These are phyloP conservation scores for Phalera bucephala DNA, from an alignment of 2,888 invertebrate species.

Conservation along the genomic window DNA sequence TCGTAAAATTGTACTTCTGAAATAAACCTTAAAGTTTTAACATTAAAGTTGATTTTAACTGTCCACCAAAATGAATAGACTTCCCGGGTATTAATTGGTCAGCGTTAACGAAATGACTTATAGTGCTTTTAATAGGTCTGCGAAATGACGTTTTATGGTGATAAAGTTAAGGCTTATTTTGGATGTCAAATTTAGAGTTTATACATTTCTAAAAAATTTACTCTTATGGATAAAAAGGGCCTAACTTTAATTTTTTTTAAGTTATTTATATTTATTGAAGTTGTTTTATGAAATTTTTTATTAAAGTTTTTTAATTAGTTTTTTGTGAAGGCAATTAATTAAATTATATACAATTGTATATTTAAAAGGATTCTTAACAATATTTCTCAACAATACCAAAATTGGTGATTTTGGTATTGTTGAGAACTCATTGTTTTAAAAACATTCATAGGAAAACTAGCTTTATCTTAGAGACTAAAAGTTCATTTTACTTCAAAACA, in stretches of 20 bases:
- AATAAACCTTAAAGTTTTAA: rapidly evolving
- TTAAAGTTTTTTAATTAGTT: not conserved
- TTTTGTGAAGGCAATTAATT: no score
- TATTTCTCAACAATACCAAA: no score
- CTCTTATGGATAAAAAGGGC: conserved; percentile 1
- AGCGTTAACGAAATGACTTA: conserved; percentile 11
- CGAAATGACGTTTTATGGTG: conserved; percentile 1
- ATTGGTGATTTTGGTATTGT: no score
- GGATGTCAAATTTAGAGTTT: not conserved
- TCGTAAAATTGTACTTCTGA: conserved; percentile 2
- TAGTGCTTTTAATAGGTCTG: not conserved
- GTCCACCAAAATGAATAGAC: not conserved
- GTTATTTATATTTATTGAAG: conserved; percentile 14
- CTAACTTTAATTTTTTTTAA: conserved; percentile 21
- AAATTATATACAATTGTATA: no score
- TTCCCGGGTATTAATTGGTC: not conserved
- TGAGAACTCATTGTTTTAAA: no score
- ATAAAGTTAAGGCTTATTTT: not conserved
- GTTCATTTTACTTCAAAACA: no score
- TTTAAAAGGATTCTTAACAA: no score
- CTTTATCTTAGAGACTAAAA: no score
- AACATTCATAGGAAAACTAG: no score
- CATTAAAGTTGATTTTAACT: not conserved
- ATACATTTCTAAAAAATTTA: conserved; percentile 9
- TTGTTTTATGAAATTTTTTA: not conserved